Evolutionary conservation across 2,113 vertebrate genomes (phyloP), one percentile per base, ranked within the genome.

Genomic region (Parus major): DNA sequence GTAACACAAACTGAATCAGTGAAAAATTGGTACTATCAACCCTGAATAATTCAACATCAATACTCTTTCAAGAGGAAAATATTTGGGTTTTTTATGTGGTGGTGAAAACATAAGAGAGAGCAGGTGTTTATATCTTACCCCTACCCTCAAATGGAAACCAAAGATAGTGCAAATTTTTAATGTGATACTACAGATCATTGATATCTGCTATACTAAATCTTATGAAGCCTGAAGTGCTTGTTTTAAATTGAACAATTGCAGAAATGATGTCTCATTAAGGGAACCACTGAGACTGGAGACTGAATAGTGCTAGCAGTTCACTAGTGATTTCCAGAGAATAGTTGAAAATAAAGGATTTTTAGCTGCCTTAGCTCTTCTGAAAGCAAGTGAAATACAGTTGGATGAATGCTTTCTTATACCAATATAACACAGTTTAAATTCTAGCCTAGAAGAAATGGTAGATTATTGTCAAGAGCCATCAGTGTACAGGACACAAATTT

Each of bases 391-490:
- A 69, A 80, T 85, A 59, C 25, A 78, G 12, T 66, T 92, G 46
- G 22, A 28, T 31, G 4, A 61, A 66, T 15, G 4, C 15, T 44
- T 66, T 53, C 16, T 79, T 88, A 22, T 9, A 66, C 24, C 13
- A 65, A 18, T 64, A 50, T 24, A 73, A 28, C 6, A 28, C n/a
- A 76, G 29, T 41, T 93, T 42, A 88, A 55, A 36, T 88, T 81
- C 55, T 63, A 59, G 28, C 47, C 27, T 28, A 24, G 35, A 83
- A 77, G n/a, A 77, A 82, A 85, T 8, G 42, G 36, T 39, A 46
- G 27, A 28, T 88, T 71, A 22, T 86, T 94, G 65, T 88, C 57
- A 83, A 86, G 80, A 95, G 56, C 27, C 36, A 55, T 73, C 20
- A 77, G 49, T 2, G 0, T 52, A 31, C 5, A 35, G 29, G 39